Evolutionary conservation across 2,113 vertebrate genomes (phyloP).

Genomic region (Sinocyclocheilus grahami): DNA sequence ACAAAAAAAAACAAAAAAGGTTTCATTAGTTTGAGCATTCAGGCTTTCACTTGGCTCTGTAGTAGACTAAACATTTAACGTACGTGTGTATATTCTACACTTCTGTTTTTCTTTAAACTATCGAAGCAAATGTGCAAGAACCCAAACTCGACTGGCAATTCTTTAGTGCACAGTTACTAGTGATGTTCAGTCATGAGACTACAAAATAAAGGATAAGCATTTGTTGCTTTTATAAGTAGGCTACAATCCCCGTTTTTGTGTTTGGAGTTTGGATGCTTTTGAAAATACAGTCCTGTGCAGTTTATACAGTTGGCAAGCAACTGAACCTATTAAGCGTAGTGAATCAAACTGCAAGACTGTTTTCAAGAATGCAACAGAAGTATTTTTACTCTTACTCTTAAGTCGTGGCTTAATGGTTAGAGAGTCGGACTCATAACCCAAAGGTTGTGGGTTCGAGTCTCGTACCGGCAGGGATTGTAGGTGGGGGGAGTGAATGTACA

Average conservation of each 20-base stretch:
- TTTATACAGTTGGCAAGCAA: background rate
- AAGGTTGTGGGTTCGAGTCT: no score
- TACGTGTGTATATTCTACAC: background rate
- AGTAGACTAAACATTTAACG: constrained; percentile 5
- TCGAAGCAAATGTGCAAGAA: background rate
- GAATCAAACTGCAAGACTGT: background rate
- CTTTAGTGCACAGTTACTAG: background rate
- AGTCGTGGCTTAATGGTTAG: no score
- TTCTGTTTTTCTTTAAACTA: background rate
- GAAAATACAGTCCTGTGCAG: background rate
- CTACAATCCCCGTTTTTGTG: background rate
- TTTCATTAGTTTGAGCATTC: background rate
- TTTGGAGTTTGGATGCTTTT: background rate
- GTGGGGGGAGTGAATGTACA: no score
- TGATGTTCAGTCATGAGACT: background rate
- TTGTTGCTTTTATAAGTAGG: background rate
- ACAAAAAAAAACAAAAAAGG: constrained; percentile 5
- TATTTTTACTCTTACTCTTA: no score
- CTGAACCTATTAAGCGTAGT: background rate
- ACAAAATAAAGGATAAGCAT: background rate
- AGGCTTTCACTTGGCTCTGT: background rate
- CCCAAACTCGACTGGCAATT: background rate
- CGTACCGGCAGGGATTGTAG: no score
- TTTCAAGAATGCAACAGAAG: background rate
- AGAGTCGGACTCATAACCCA: no score